Percentiles rank a stretch among this genome's conserved stretches.
Conservation (phyloP, 1,140 invertebrate species). For the Hyles euphorbiae region DNA sequence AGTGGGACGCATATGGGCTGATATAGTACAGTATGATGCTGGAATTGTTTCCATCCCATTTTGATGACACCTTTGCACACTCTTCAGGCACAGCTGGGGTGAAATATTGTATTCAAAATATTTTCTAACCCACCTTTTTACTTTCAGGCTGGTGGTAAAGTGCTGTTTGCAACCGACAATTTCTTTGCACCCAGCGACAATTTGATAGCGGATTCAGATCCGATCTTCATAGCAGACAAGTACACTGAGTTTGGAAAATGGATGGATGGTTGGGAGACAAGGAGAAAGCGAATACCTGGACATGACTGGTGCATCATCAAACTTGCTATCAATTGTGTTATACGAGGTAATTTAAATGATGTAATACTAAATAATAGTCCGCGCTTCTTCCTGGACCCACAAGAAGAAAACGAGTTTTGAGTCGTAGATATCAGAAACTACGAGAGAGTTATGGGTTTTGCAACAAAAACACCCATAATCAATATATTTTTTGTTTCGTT, state of each 20-base stretch:
- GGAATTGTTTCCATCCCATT: too few species aligned
- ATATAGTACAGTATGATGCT: too few species aligned
- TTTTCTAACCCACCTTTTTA: conserved; percentile 4
- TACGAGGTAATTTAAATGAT: conserved; percentile 62
- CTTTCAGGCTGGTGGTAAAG: conserved; percentile 76
- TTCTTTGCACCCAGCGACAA: conserved; percentile 82
- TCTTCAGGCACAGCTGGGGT: too few species aligned
- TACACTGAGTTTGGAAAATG: conserved; percentile 82
- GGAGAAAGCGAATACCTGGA: conserved; percentile 78
- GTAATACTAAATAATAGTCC: neutral
- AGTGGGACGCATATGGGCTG: too few species aligned
- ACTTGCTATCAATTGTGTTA: conserved; percentile 75
- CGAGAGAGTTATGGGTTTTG: too few species aligned
- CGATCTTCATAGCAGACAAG: conserved; percentile 77
- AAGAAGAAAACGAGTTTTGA: too few species aligned
- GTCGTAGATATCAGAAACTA: too few species aligned
- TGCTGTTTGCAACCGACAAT: conserved; percentile 81
- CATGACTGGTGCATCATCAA: conserved; percentile 82
- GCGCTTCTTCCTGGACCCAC: too few species aligned
- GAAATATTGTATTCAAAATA: too few species aligned
- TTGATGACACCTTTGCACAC: too few species aligned
- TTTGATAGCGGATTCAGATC: conserved; percentile 75
- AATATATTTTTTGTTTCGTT: too few species aligned
- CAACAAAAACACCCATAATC: too few species aligned
- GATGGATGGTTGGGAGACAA: conserved; percentile 85